Percentiles rank a stretch among this genome's conserved stretches.
Evolutionary conservation across 64 coral and sea anemone species (phyloP).

Genomic region (Hydrozoanthus tunicans): DNA sequence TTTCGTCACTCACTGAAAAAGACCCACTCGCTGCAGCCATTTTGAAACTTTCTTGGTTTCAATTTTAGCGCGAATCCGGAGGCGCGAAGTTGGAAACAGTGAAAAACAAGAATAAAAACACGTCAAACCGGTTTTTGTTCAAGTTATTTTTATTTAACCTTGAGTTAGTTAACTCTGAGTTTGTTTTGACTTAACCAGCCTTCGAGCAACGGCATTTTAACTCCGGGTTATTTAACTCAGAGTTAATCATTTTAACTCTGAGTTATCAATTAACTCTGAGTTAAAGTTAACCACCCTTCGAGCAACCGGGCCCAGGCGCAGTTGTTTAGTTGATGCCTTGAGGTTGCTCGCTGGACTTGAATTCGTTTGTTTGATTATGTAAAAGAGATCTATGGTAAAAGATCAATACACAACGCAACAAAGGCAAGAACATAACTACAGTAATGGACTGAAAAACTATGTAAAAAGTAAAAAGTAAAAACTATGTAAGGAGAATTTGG

Average conservation of each 20-base stretch:
- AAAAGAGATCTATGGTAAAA: too few species aligned
- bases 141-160: background rate
- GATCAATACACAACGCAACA: background rate
- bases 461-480: too few species aligned
- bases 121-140: background rate
- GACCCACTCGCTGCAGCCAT: too few species aligned
- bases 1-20: background rate
- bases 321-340: background rate
- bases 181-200: background rate
- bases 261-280: background rate
- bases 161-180: background rate
- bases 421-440: constrained; percentile 34
- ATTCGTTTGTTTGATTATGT: too few species aligned
- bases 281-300: too few species aligned
- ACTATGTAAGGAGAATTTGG: too few species aligned
- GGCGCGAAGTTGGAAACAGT: too few species aligned
- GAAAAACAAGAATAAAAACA: too few species aligned
- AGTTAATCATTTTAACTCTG: background rate
- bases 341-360: too few species aligned
- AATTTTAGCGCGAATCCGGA: background rate
- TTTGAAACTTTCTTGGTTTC: background rate
- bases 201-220: constrained; percentile 14
- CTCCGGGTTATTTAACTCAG: background rate
- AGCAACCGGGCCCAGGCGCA: background rate
- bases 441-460: background rate